These are phyloP conservation scores for Semibalanus balanoides DNA, from an alignment of 1,140 invertebrate species.

Conservation along the genomic window DNA sequence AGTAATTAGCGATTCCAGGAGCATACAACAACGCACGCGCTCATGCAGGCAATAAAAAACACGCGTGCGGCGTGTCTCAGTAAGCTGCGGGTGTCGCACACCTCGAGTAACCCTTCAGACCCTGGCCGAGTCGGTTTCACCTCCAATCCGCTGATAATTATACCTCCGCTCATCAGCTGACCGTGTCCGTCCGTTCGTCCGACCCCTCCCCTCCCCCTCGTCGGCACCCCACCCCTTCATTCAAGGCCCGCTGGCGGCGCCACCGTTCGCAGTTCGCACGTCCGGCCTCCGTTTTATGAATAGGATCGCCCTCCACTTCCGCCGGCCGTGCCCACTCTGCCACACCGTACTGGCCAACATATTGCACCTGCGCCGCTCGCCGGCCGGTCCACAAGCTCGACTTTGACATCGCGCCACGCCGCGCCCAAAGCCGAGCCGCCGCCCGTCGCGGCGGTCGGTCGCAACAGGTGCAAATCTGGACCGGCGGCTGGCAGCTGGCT, in stretches of 20 bases:
- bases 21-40: no score
- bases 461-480: slow-evolving; percentile 1
- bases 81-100: no score
- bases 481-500: neutral
- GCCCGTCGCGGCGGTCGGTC: neutral
- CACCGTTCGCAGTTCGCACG: neutral
- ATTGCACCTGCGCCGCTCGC: neutral
- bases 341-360: neutral
- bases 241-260: neutral
- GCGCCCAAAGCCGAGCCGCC: neutral
- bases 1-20: no score
- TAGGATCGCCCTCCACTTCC: neutral
- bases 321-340: no score
- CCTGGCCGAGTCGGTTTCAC: no score
- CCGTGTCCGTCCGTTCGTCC: neutral
- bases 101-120: no score
- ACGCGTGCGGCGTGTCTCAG: no score
- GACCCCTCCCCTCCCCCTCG: neutral
- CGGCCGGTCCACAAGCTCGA: neutral
- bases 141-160: no score
- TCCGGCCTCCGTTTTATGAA: neutral
- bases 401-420: neutral
- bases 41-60: no score
- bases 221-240: neutral
- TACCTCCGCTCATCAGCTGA: no score